Base-by-base conservation (phyloP, 2,888 invertebrate species). In the Orthonychiurus folsomi region DNA sequence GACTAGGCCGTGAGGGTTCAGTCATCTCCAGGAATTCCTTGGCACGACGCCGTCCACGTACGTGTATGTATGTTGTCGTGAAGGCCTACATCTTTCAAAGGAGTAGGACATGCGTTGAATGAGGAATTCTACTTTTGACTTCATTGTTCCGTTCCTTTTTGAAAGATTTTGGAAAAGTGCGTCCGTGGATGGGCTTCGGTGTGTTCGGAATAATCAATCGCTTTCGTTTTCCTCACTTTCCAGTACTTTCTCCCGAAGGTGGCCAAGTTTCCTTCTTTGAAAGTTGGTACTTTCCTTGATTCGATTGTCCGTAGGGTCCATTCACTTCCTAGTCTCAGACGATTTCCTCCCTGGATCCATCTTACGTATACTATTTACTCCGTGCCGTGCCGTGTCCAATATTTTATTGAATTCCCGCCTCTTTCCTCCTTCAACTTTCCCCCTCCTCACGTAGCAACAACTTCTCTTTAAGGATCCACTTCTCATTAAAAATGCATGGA, bases 361-460 rank as follows among this genome's bases (percentile, higher is more conserved):
- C n/a, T n/a, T n/a, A n/a, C n/a, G n/a, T n/a, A n/a, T n/a, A n/a
- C n/a, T n/a, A n/a, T n/a, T n/a, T n/a, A n/a, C n/a, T n/a, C n/a
- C n/a, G n/a, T n/a, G n/a, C n/a, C n/a, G n/a, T n/a, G n/a, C n/a
- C n/a, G n/a, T n/a, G 37, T 9, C 37, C 37, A 37, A 9, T 37
- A 37, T 37, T 37, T 37, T 37, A 37, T 37, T 37, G 37, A 37
- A 37, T 37, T 37, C 37, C n/a, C n/a, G n/a, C n/a, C n/a, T n/a
- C n/a, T n/a, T n/a, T n/a, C n/a, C n/a, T n/a, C n/a, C n/a, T n/a
- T n/a, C n/a, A 9, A 37, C 37, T 37, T 37, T 37, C 15, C 37
- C 15, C 37, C 37, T 15, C 37, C 37, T 37, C 37, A 37, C 37
- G 37, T 37, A 37, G 15, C n/a, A 37, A 5, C 37, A 37, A 37